phyloP scores from a whole-genome alignment of 2,113 vertebrate species.

The Thermophis baileyi region DNA sequence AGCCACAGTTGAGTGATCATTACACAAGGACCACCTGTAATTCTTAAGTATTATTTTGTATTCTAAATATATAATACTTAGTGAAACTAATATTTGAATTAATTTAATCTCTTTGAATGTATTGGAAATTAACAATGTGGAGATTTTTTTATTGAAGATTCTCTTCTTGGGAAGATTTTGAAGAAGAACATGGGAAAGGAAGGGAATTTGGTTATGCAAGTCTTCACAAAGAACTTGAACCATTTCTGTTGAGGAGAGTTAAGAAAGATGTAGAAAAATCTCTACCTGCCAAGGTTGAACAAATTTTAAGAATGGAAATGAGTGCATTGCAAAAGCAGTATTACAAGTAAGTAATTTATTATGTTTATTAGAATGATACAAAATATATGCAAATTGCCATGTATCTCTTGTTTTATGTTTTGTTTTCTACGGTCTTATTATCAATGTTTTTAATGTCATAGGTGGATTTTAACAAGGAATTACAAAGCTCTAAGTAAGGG shows the following conservation, averaged over 20 bases:
- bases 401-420: background rate
- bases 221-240: constrained; percentile 96
- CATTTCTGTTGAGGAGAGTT: constrained; percentile 91
- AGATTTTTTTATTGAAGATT: constrained; percentile 75
- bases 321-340: constrained; percentile 98
- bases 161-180: constrained; percentile 96
- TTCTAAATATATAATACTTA: background rate
- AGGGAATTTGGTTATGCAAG: constrained; percentile 95
- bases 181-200: constrained; percentile 96
- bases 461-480: constrained; percentile 98
- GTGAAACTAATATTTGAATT: background rate
- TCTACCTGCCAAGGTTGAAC: constrained; percentile 96
- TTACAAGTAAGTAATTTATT: constrained; percentile 85
- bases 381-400: background rate
- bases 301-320: constrained; percentile 98
- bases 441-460: constrained; percentile 42
- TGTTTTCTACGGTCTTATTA: background rate
- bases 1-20: background rate
- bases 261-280: constrained; percentile 99
- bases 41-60: background rate
- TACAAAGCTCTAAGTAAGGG: constrained; percentile 99
- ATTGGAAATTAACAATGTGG: background rate
- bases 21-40: background rate
- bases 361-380: background rate
- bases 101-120: constrained; percentile 9